Evolutionary conservation across 1,140 invertebrate species (phyloP).

Genomic region (Trissolcus basalis): DNA sequence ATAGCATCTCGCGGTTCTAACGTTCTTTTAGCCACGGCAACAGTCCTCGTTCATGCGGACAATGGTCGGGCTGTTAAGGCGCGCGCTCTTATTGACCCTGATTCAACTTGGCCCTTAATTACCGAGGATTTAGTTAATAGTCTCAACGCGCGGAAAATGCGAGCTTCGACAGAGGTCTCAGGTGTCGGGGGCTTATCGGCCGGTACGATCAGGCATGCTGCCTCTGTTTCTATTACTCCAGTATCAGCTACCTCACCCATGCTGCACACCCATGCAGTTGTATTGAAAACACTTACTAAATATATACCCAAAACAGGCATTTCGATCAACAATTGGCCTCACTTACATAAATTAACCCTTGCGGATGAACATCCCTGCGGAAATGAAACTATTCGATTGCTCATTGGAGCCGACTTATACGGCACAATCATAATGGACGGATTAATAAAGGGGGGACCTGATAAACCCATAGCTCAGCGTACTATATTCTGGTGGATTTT

Average conservation of each 20-base stretch:
- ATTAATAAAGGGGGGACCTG: too few relatives aligned
- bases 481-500: too few relatives aligned
- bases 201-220: too few relatives aligned
- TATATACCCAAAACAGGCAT: too few relatives aligned
- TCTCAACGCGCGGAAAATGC: background rate
- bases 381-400: too few relatives aligned
- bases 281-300: background rate
- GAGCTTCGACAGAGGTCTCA: background rate
- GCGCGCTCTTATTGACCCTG: background rate
- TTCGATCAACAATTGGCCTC: background rate
- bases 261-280: background rate
- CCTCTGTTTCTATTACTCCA: background rate
- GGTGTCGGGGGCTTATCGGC: background rate
- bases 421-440: too few relatives aligned
- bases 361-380: background rate
- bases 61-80: background rate
- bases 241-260: background rate
- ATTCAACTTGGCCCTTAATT: background rate
- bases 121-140: background rate
- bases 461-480: too few relatives aligned
- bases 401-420: too few relatives aligned
- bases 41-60: background rate
- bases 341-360: background rate
- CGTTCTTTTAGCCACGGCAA: background rate
- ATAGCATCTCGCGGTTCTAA: too few relatives aligned